Evolutionary conservation across 2,797 vertebrate genomes (phyloP).

Genomic region (Coregonus suidteri): DNA sequence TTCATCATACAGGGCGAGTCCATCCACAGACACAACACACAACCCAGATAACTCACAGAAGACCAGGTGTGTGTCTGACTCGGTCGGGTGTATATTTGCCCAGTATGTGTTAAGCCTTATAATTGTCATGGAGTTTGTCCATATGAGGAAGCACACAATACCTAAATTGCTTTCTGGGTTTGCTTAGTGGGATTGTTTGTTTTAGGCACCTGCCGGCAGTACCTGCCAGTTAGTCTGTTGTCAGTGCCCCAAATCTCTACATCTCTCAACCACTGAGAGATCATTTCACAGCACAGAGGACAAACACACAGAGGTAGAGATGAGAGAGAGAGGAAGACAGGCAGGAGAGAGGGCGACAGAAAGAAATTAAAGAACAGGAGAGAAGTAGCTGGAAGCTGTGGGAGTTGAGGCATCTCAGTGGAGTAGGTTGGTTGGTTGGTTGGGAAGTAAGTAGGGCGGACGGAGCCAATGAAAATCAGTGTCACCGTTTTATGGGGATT

Average conservation of each 20-base stretch:
- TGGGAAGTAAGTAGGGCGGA: neutral
- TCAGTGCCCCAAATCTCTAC: conserved; percentile 61
- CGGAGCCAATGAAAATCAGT: conserved; percentile 8
- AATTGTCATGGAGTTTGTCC: conserved; percentile 65
- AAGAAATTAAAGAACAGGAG: neutral
- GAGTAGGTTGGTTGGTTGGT: neutral
- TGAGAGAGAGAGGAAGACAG: conserved; percentile 31
- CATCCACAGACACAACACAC: conserved; percentile 29
- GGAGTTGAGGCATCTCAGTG: neutral
- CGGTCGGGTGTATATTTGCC: conserved; percentile 44
- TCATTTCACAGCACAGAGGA: conserved; percentile 56
- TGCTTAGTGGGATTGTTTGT: conserved; percentile 68
- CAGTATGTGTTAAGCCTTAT: conserved; percentile 59
- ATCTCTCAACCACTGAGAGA: conserved; percentile 62
- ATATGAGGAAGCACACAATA: conserved; percentile 64
- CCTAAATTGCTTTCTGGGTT: conserved; percentile 73
- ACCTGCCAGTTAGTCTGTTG: conserved; percentile 61
- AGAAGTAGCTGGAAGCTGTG: neutral
- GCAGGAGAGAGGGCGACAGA: neutral
- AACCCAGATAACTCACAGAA: conserved; percentile 45
- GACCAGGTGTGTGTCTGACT: conserved; percentile 56
- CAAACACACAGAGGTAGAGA: conserved; percentile 52
- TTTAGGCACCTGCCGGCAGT: conserved; percentile 62
- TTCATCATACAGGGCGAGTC: conserved; percentile 47
- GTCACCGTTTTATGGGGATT: conserved; percentile 19